Percentiles rank a stretch among this genome's conserved stretches.
These are phyloP conservation scores for Cepaea hortensis DNA, from an alignment of 2,888 invertebrate species.

Conservation along the genomic window DNA sequence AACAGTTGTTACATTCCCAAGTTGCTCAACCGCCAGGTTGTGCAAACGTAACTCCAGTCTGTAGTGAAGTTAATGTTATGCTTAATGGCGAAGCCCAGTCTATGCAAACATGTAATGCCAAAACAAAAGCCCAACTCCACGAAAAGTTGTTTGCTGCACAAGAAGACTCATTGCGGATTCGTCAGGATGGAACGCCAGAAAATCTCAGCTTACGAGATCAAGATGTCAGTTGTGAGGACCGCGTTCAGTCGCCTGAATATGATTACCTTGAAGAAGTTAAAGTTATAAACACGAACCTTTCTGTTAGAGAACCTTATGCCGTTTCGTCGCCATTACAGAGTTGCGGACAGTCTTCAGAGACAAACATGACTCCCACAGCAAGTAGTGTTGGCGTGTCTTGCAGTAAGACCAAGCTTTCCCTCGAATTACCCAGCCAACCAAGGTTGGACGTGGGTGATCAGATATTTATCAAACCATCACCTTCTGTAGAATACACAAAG, in stretches of 20 bases:
- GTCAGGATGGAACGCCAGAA: neutral
- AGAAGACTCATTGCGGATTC: neutral
- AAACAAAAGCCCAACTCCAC: neutral
- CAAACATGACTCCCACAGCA: neutral
- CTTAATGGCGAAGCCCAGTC: neutral
- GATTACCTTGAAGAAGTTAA: constrained; percentile 25
- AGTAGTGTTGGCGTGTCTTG: constrained; percentile 18
- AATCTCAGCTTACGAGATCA: neutral
- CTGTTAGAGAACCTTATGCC: neutral
- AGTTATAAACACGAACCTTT: neutral
- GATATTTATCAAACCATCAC: constrained; percentile 4
- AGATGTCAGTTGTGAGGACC: constrained; percentile 17
- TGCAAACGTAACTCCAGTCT: neutral
- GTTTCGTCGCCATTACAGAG: neutral
- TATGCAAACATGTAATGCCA: neutral
- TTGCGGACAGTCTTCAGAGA: neutral
- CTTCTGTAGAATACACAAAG: constrained; percentile 9
- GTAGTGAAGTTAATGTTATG: neutral
- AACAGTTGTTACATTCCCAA: neutral
- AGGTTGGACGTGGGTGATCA: neutral
- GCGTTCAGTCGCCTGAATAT: constrained; percentile 33
- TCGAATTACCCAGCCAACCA: neutral
- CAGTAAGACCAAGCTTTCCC: neutral
- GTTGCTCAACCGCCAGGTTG: neutral
- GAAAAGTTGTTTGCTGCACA: neutral